Evolutionary conservation across 2,888 invertebrate species (phyloP), one percentile per base, ranked within the genome.

Genomic region (Tuta absoluta): DNA sequence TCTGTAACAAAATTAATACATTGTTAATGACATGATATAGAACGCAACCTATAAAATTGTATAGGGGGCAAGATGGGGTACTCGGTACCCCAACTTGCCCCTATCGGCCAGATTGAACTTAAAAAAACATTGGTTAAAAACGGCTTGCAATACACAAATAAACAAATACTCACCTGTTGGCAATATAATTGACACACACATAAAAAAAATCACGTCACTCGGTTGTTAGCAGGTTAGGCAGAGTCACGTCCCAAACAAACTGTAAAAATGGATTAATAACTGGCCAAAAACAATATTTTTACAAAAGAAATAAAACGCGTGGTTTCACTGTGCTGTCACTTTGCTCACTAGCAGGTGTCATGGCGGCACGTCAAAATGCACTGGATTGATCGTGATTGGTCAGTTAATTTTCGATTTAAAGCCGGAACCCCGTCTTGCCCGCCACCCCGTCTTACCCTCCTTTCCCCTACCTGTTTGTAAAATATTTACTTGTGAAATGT

Each of bases 21-120:
- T n/a, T n/a, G n/a, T n/a, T n/a, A n/a, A 19, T 33, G 37, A 58
- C n/a, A 5, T 8, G 8, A 10, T 17, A 19, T 10, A n/a, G 10
- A 37, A 37, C n/a, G 37, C 12, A 37, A 19, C 14, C 11, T n/a
- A 19, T 17, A 56, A 28, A 21, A 28, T 11, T 23, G n/a, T 21
- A 24, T 56, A 28, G 21, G 5, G 58, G 58, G 58, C 38, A 58
- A 58, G 33, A 58, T 58, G 58, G 58, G 58, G 58, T 58, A 58
- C 38, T 19, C 10, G 4, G 19, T 58, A 33, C 17, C 58, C 58
- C n/a, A n/a, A n/a, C n/a, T n/a, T n/a, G n/a, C n/a, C n/a, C n/a
- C n/a, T n/a, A n/a, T n/a, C n/a, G n/a, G n/a, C n/a, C n/a, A n/a
- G n/a, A n/a, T n/a, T n/a, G n/a, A n/a, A n/a, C n/a, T n/a, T n/a